Evolutionary conservation across 2,113 vertebrate species (phyloP), one percentile per base, ranked within the genome.

Genomic region (Speoplatyrhinus poulsoni): DNA sequence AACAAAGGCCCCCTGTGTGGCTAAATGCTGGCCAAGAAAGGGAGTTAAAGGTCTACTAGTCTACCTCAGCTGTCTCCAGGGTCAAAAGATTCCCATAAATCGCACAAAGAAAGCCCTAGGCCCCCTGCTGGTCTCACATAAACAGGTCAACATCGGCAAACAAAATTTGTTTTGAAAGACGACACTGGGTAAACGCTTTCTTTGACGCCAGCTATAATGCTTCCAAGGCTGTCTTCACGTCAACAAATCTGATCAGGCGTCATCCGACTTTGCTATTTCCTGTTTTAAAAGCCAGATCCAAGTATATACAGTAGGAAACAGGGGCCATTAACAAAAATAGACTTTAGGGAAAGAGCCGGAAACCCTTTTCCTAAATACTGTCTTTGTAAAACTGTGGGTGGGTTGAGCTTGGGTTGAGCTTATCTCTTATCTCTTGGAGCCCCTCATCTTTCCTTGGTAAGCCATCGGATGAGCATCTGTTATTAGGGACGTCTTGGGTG

Each of bases 1-100:
- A 83, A 91, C 84, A 89, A 90, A 88, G 86, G 59, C 78, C 77
- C 84, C 87, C 82, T 86, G 82, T 87, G 81, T 63, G 69, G 83
- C 78, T 75, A 84, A 85, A 86, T 81, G 84, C 74, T 64, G 76
- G 87, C 85, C 79, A 80, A 87, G 79, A 85, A 83, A 82, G 79
- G 67, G 66, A 82, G 82, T 81, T 81, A 85, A 89, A 85, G 79
- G 74, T 87, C 82, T 81, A 75, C 84, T 79, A 75, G 85, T 85
- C 82, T 78, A 75, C 75, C 83, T 90, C 85, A 91, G 89, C 92
- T 90, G 87, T 88, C 82, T 77, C 70, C 75, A 79, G 88, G 82
- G 84, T 90, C 84, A 81, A 86, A 77, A 82, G 76, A 85, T 76
- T 76, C 67, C 79, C 79, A 83, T 84, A 70, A 77, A 73, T 78